phyloP scores from a whole-genome alignment of 2,797 vertebrate genomes.

The Semotilus atromaculatus region DNA sequence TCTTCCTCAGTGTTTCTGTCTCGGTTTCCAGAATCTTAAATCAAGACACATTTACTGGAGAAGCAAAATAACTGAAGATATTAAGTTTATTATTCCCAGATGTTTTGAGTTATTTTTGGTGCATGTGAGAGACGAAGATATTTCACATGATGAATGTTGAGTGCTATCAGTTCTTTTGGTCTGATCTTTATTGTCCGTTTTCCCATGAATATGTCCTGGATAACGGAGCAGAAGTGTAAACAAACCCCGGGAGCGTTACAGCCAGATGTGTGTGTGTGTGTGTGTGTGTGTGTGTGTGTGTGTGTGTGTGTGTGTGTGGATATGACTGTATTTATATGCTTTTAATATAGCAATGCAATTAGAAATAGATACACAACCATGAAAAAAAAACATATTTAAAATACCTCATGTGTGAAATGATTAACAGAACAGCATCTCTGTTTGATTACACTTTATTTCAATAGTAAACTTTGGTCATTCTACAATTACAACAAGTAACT shows the following conservation, averaged over 20 bases:
- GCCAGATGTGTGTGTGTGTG: slow-evolving; percentile 4
- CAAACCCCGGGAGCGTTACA: neutral
- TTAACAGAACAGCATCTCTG: neutral
- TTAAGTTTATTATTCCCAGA: neutral
- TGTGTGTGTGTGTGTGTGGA: no score
- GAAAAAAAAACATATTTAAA: neutral
- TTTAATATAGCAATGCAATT: neutral
- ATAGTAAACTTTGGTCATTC: neutral
- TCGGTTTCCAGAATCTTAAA: no score
- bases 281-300: neutral
- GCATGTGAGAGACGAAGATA: neutral
- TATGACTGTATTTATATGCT: neutral
- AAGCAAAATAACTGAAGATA: neutral
- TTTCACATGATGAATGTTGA: slow-evolving; percentile 15
- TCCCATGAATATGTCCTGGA: slow-evolving; percentile 16
- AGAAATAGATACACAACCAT: neutral
- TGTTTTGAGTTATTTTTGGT: neutral
- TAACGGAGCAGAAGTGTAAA: slow-evolving; percentile 10
- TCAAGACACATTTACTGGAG: neutral
- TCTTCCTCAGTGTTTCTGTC: no score
- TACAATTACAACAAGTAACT: neutral
- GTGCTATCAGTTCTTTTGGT: slow-evolving; percentile 1
- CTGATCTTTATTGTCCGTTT: slow-evolving; percentile 5
- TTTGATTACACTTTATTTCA: neutral
- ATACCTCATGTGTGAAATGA: neutral